Evolutionary conservation across 2,113 vertebrate genomes (phyloP).

Genomic region (Excalfactoria chinensis): DNA sequence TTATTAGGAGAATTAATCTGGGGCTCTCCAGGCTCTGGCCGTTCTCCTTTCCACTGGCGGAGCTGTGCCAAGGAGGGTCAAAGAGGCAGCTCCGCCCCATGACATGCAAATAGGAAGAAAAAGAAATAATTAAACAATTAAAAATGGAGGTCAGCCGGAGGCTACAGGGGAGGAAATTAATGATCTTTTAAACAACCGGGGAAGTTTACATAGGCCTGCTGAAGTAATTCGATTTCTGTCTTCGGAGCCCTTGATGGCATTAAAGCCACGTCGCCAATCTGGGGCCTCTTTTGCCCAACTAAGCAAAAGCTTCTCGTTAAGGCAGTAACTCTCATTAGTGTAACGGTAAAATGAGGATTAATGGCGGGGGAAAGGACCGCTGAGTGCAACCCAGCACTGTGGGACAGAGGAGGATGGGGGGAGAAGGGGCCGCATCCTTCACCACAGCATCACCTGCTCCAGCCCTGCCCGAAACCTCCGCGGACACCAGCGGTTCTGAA

Average conservation of each 20-base stretch:
- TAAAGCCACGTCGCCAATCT: not conserved
- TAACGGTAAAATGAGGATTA: not conserved
- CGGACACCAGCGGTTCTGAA: too few species aligned
- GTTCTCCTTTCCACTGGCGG: not conserved
- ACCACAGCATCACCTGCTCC: too few species aligned
- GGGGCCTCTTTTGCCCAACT: not conserved
- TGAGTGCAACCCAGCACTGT: not conserved
- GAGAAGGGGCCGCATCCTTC: too few species aligned
- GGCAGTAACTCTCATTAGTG: not conserved
- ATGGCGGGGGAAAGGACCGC: not conserved
- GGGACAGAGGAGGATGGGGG: too few species aligned
- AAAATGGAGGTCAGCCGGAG: constrained; percentile 57
- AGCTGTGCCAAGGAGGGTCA: constrained; percentile 34
- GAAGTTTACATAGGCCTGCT: constrained; percentile 45
- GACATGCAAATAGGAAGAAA: not conserved
- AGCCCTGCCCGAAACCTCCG: too few species aligned
- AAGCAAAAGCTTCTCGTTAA: constrained; percentile 38
- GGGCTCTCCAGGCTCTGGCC: not conserved
- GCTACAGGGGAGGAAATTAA: constrained; percentile 23
- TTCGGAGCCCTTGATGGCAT: not conserved
- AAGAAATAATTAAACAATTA: not conserved
- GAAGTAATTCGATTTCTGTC: constrained; percentile 49
- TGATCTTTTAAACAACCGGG: constrained; percentile 17
- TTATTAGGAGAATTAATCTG: constrained; percentile 46
- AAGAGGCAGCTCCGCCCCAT: constrained; percentile 6